These are phyloP conservation scores for Synergus gifuensis DNA, from an alignment of 2,888 invertebrate species.

Conservation along the genomic window DNA sequence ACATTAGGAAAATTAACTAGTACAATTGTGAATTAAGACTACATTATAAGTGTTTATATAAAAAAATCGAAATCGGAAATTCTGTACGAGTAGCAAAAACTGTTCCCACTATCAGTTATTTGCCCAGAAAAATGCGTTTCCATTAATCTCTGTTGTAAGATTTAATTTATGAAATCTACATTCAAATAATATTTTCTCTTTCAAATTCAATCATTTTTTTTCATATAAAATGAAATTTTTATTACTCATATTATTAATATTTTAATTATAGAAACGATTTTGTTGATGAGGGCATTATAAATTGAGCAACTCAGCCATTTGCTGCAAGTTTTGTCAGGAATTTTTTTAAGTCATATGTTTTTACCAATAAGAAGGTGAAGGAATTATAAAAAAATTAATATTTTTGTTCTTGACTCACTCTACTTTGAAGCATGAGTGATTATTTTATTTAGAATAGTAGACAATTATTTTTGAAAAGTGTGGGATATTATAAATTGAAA, in stretches of 20 bases:
- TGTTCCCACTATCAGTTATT: background rate
- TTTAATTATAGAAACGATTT: background rate
- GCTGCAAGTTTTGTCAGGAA: background rate
- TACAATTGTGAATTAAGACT: background rate
- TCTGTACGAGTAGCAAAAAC: background rate
- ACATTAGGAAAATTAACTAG: slow-evolving; percentile 5
- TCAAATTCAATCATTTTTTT: background rate
- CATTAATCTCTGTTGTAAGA: background rate
- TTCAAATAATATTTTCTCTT: background rate
- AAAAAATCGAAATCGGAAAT: background rate
- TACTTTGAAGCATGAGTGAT: background rate
- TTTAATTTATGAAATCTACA: background rate
- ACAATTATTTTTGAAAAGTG: background rate
- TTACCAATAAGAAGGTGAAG: slow-evolving; percentile 4
- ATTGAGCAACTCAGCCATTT: slow-evolving; percentile 17
- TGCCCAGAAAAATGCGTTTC: too few relatives aligned
- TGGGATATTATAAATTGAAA: background rate
- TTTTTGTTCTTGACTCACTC: background rate
- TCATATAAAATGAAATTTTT: background rate
- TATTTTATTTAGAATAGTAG: background rate
- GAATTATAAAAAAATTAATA: background rate
- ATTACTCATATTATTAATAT: background rate
- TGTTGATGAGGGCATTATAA: background rate
- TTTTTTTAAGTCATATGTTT: background rate
- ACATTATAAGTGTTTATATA: background rate